Evolutionary conservation across 2,113 vertebrate species (phyloP), one percentile per base, ranked within the genome.

Genomic region (Cnemophilus loriae): DNA sequence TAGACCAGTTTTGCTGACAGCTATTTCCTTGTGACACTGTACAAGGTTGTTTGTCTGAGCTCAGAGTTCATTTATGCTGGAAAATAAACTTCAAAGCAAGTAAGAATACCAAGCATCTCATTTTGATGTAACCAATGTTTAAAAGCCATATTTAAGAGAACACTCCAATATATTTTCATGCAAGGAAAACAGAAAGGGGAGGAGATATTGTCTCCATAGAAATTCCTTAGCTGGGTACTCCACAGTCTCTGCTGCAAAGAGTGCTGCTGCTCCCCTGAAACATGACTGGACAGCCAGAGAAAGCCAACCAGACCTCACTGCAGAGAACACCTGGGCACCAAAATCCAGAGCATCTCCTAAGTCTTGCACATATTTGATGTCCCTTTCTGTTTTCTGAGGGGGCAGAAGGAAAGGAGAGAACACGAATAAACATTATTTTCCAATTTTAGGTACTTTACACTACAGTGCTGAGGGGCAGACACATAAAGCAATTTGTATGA

Each of bases 71-170:
- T 67, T 92, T 89, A 64, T 6, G 27, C 59, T 27, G 17, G 32
- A 89, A 89, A 78, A 89, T 37, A 77, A 1, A 97, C 89, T 95
- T 95, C 95, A 96, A 96, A 95, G 86, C 76, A 84, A 80, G 1
- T 32, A 61, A 70, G 71, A 76, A 94, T 7, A 84, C 60, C 65
- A 90, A 77, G 42, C 71, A 84, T 17, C 71, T 86, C 50, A 90
- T 94, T 96, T 61, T 55, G 68, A 92, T 55, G 83, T 74, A 93
- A 93, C 64, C 30, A 32, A 0, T 55, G 27, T 80, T 95, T 96
- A 95, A 92, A 95, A 96, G 73, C 52, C 80, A 84, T 84, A 86
- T 55, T 65, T 73, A 95, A 93, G 68, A 42, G 63, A 94, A 89
- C 59, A 75, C 13, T 56, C 23, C 70, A 80, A n/a, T 30, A 13